phyloP scores from a whole-genome alignment of 2,113 vertebrate genomes.

The Rhabdornis inornatus region DNA sequence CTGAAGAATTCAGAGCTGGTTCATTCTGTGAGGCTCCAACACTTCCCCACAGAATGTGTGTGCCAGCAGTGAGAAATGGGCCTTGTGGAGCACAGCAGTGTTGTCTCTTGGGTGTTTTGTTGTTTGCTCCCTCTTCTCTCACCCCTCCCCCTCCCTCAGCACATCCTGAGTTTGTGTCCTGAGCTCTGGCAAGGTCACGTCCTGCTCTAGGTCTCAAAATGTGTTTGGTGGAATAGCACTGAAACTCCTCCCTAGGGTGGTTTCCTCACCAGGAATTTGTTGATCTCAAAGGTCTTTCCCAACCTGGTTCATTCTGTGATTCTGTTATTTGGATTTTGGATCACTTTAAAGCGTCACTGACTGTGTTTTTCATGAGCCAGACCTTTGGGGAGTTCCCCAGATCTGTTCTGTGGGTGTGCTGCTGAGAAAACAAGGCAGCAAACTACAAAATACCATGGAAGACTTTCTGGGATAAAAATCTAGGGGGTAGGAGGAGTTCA shows the following conservation, averaged over 20 bases:
- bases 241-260: background rate
- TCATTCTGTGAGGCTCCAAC: no score
- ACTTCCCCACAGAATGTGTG: accelerated
- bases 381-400: background rate
- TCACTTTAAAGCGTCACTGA: background rate
- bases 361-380: background rate
- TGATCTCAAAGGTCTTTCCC: background rate
- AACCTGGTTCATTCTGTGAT: background rate
- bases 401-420: background rate
- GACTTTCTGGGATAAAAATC: background rate
- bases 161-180: background rate
- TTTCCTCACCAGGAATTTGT: background rate
- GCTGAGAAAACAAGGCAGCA: background rate
- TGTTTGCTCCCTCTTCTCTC: background rate
- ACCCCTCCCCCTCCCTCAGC: background rate
- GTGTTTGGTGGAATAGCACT: background rate
- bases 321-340: background rate
- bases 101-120: background rate
- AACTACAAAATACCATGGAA: background rate
- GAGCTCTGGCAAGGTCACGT: background rate
- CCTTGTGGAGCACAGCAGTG: background rate
- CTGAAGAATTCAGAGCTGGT: no score
- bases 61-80: background rate
- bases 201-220: background rate
- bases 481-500: background rate